These are phyloP conservation scores for Dermatophagoides farinae DNA, from an alignment of 1,140 invertebrate genomes.

Conservation along the genomic window DNA sequence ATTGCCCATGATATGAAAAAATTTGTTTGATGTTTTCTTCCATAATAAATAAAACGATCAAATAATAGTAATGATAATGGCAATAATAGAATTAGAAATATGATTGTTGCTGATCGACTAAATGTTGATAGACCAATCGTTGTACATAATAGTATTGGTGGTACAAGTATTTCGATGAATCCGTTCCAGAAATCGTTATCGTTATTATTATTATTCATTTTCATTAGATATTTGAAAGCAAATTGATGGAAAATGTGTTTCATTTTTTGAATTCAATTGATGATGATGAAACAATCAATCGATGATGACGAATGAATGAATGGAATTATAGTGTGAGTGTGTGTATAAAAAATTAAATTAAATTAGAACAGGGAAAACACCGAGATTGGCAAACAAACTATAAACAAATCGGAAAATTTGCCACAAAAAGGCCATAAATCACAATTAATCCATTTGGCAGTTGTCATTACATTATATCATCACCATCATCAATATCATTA, in stretches of 20 bases:
- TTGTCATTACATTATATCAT: no score
- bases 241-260: background rate
- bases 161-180: background rate
- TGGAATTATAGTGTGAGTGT: no score
- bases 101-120: background rate
- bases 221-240: background rate
- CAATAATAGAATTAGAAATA: background rate
- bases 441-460: no score
- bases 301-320: no score
- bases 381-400: no score
- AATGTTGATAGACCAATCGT: background rate
- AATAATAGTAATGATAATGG: background rate
- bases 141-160: background rate
- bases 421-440: no score
- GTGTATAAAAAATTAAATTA: no score
- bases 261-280: background rate
- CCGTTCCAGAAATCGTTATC: background rate
- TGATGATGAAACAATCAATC: no score
- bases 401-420: no score
- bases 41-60: background rate
- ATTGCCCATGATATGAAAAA: slow-evolving; percentile 4
- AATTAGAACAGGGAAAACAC: no score
- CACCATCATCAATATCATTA: no score
- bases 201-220: background rate
- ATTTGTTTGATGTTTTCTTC: background rate